Percentiles rank a stretch among this genome's conserved stretches.
These are phyloP conservation scores for Hyposoter didymator DNA, from an alignment of 2,888 invertebrate genomes.

Conservation along the genomic window DNA sequence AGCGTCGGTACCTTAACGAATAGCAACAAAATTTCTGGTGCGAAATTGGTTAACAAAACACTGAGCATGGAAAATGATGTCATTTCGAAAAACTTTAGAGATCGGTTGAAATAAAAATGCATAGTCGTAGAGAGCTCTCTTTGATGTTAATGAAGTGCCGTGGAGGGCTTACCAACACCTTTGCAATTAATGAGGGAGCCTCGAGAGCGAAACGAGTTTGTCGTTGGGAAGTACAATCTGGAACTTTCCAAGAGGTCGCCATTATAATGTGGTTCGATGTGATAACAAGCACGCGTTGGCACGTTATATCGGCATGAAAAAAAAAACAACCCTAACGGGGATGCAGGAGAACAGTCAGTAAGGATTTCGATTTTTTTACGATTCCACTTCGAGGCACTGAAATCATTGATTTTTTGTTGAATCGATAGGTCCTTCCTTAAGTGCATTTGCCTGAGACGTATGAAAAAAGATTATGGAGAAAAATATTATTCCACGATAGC, in stretches of 20 bases:
- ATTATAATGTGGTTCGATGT: conserved; percentile 20
- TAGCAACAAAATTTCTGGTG: neutral
- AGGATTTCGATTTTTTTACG: neutral
- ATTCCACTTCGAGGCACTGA: neutral
- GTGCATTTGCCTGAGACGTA: neutral
- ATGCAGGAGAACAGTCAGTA: too few relatives aligned
- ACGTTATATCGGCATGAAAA: conserved; percentile 5
- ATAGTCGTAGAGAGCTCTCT: conserved; percentile 13
- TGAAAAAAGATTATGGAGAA: neutral
- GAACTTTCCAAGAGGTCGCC: conserved; percentile 36
- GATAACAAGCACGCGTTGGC: conserved; percentile 21
- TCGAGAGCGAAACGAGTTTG: conserved; percentile 6
- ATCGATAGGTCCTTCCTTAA: neutral
- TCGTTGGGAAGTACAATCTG: conserved; percentile 17
- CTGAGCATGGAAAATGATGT: conserved; percentile 23
- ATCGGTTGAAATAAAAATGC: conserved; percentile 18
- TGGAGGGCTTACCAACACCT: conserved; percentile 51
- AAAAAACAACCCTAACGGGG: neutral
- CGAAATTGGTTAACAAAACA: conserved; percentile 13
- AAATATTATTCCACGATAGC: conserved; percentile 40
- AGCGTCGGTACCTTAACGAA: neutral
- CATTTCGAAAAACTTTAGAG: neutral
- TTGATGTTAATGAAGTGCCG: conserved; percentile 67
- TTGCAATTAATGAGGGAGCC: conserved; percentile 47
- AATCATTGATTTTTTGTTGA: conserved; percentile 7